These are phyloP conservation scores for Naja naja DNA, from an alignment of 2,113 vertebrate species.

Conservation along the genomic window DNA sequence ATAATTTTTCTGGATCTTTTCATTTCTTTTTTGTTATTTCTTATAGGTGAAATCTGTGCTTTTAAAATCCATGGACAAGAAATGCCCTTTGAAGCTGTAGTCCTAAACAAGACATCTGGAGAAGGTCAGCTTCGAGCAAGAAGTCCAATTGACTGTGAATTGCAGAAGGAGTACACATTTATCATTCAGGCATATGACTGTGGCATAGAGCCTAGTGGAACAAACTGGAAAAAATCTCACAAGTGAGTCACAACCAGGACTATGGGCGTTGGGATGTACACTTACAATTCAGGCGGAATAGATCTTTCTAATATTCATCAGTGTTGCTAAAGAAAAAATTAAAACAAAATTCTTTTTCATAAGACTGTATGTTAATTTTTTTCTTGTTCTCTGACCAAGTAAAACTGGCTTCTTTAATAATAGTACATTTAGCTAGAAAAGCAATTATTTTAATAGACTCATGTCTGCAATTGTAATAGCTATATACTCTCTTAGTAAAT, in stretches of 20 bases:
- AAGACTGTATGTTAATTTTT: neutral
- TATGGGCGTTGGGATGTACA: neutral
- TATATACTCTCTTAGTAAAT: neutral
- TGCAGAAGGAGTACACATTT: constrained; percentile 96
- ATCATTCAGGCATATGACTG: constrained; percentile 97
- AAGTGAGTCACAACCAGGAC: constrained; percentile 78
- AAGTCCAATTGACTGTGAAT: constrained; percentile 89
- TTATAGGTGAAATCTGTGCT: constrained; percentile 92
- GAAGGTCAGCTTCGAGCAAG: constrained; percentile 87
- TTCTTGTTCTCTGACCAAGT: neutral
- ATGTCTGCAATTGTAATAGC: neutral
- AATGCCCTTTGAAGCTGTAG: constrained; percentile 90
- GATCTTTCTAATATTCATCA: neutral
- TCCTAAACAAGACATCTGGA: constrained; percentile 93
- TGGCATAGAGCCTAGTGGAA: constrained; percentile 81
- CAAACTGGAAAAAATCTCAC: constrained; percentile 93
- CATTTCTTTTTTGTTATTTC: constrained; percentile 16
- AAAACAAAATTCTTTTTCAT: constrained; percentile 8
- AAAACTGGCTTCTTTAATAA: neutral
- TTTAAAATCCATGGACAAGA: constrained; percentile 93
- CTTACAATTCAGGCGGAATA: constrained; percentile 5
- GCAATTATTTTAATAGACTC: neutral
- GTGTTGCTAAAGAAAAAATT: constrained; percentile 3
- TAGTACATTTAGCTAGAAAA: neutral
- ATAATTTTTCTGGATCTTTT: constrained; percentile 5